A percentile compares a stretch with the other conserved stretches of the same genome.
Evolutionary conservation across 92 coral and sea anemone genomes (phyloP).

Genomic region (Umimayanthus chanpuru): DNA sequence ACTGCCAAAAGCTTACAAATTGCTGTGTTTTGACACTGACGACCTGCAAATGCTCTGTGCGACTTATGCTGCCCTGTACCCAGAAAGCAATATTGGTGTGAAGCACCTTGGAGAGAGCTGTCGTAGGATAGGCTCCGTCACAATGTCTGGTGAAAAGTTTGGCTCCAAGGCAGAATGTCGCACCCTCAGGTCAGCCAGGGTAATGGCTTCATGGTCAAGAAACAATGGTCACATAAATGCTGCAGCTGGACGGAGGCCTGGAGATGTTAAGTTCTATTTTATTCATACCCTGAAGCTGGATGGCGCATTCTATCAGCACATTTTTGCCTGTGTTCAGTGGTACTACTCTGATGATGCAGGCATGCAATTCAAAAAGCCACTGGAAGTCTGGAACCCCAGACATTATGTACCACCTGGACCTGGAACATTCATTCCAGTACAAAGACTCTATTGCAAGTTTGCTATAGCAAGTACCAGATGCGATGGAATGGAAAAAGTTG

Average conservation of each 20-base stretch:
- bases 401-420: background rate
- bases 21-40: background rate
- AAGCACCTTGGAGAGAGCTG: background rate
- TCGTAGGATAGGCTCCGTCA: background rate
- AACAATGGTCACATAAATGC: conserved; percentile 20
- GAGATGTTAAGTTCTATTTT: background rate
- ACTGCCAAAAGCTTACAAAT: conserved; percentile 18
- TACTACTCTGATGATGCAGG: background rate
- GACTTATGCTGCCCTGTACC: background rate
- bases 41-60: background rate
- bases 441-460: conserved; percentile 2
- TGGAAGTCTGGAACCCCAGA: background rate
- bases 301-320: background rate
- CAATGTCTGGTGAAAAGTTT: background rate
- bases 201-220: conserved; percentile 24
- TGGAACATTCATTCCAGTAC: background rate
- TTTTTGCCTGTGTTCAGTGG: conserved; percentile 41
- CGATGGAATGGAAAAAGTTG: background rate
- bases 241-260: background rate
- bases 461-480: background rate
- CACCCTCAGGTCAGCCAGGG: background rate
- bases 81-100: background rate
- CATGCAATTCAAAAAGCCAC: background rate
- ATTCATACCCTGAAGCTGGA: background rate
- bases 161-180: conserved; percentile 13